phyloP scores from a whole-genome alignment of 2,797 vertebrate genomes.

The Allobates femoralis region DNA sequence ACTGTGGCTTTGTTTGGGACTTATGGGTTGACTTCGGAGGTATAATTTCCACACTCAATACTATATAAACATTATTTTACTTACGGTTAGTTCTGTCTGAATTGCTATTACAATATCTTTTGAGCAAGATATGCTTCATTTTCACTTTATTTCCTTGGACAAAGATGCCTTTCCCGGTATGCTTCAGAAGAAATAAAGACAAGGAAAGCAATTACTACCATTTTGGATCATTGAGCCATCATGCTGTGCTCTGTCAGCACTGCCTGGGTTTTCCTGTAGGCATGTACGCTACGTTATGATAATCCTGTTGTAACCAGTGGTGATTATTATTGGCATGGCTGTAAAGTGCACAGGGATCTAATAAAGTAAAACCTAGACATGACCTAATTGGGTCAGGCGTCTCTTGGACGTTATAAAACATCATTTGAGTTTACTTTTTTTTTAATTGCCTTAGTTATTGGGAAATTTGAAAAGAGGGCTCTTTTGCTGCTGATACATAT shows the following conservation, averaged over 20 bases:
- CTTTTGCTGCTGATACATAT: background rate
- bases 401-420: constrained; percentile 63
- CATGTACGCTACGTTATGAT: constrained; percentile 65
- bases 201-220: constrained; percentile 64
- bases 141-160: constrained; percentile 56
- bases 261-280: constrained; percentile 63
- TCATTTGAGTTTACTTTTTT: constrained; percentile 45
- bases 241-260: constrained; percentile 64
- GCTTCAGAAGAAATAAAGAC: constrained; percentile 64
- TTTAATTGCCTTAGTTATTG: background rate
- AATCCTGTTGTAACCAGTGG: constrained; percentile 63
- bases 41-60: background rate
- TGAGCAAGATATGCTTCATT: constrained; percentile 48
- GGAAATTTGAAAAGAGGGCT: background rate
- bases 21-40: background rate
- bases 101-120: constrained; percentile 31
- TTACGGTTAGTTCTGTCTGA: constrained; percentile 40
- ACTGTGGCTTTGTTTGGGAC: constrained; percentile 10
- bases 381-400: constrained; percentile 64
- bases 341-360: constrained; percentile 63
- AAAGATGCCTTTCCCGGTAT: constrained; percentile 54
- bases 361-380: constrained; percentile 63
- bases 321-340: constrained; percentile 65
- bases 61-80: constrained; percentile 12
- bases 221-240: constrained; percentile 64